Evolutionary conservation across 2,797 vertebrate genomes (phyloP), one percentile per base, ranked within the genome.

Genomic region (Borostomias antarcticus): DNA sequence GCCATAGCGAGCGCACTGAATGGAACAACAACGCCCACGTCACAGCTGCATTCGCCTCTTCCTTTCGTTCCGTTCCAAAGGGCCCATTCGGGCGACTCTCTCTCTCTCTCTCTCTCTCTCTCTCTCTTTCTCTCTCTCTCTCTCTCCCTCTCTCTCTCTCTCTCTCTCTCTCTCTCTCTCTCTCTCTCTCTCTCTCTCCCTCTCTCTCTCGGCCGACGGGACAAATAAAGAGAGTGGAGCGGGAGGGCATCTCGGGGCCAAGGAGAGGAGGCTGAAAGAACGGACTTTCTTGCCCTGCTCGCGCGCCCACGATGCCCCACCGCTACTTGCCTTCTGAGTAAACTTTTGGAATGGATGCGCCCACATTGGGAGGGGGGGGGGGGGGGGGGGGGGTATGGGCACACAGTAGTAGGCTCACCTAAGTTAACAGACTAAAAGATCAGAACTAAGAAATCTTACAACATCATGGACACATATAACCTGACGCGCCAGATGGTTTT

Each of bases 1-100:
- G 93, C 96, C 95, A 98, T 97, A 95, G 94, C 82, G 90, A 96
- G 89, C 60, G 72, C 91, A 91, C 86, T 93, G 91, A 91, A 93
- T 89, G 91, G 94, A 95, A 95, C 93, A 94, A 95, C 93, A 88
- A 92, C 92, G 92, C 93, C 90, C 90, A 93, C 93, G 94, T 94
- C 93, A 94, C 94, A 92, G 91, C 91, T 92, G 91, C 89, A 88
- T 86, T 86, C 86, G 88, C 88, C 87, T 91, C 91, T 87, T 92
- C 91, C 88, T 76, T 90, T 89, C 88, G 83, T 75, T 81, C 79
- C 60, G 48, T 89, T 86, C 85, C 86, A 87, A 91, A 90, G 85
- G 84, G 82, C 84, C 82, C 86, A 82, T 89, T 91, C 90, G 88
- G 85, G 84, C 82, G 77, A 82, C 70, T 83, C 76, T n/a, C n/a